Evolutionary conservation across 2,113 vertebrate genomes (phyloP).

Genomic region (Merops nubicus): DNA sequence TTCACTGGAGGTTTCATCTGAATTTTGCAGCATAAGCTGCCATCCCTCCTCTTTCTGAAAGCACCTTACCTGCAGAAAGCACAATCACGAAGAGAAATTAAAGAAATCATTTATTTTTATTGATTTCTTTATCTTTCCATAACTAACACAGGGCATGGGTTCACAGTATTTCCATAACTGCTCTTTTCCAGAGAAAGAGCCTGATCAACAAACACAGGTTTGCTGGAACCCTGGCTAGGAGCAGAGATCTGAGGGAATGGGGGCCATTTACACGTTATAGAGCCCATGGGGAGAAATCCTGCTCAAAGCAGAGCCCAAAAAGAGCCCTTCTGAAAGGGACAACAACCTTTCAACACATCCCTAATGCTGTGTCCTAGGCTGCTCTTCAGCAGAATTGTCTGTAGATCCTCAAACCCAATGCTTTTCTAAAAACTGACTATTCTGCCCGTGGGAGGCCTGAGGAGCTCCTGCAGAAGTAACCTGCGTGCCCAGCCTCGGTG

Average conservation of each 20-base stretch:
- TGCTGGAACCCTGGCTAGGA: neutral
- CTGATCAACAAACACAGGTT: neutral
- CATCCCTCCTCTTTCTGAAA: neutral
- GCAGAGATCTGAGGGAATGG: neutral
- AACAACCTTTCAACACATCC: accelerated
- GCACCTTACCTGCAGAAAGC: neutral
- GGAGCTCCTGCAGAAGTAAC: neutral
- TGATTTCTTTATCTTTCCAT: neutral
- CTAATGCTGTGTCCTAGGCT: accelerated
- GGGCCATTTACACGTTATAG: neutral
- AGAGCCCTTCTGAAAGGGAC: neutral
- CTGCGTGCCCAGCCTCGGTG: neutral
- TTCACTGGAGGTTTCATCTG: conserved; percentile 8
- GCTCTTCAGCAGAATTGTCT: neutral
- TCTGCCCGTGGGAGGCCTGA: neutral
- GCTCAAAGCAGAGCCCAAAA: neutral
- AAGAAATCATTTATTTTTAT: neutral
- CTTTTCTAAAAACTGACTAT: neutral
- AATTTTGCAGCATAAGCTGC: neutral
- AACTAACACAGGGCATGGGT: neutral
- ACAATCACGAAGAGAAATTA: neutral
- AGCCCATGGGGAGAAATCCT: neutral
- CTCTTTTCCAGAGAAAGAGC: neutral
- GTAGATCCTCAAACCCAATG: neutral
- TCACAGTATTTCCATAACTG: neutral